Evolutionary conservation across 2,797 vertebrate genomes (phyloP).

Genomic region (Coilia nasus): DNA sequence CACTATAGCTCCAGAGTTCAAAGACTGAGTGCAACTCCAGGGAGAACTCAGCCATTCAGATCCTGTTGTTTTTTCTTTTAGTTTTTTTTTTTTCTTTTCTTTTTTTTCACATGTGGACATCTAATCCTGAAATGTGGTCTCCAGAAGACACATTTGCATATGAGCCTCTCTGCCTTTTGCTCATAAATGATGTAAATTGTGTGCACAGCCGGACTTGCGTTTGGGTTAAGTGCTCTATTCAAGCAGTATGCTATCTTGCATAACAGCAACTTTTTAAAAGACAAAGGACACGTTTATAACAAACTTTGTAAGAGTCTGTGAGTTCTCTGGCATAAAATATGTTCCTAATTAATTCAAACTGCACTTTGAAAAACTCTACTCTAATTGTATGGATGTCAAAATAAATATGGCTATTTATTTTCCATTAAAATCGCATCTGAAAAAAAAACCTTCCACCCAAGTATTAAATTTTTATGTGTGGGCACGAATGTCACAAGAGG

Average conservation of each 20-base stretch:
- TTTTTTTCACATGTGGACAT: slow-evolving; percentile 20
- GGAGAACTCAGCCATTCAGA: slow-evolving; percentile 41
- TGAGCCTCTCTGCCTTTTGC: slow-evolving; percentile 18
- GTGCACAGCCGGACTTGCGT: not conserved
- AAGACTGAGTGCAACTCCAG: slow-evolving; percentile 53
- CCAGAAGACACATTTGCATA: slow-evolving; percentile 22
- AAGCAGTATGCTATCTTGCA: not conserved
- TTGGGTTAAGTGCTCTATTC: not conserved
- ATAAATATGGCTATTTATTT: not conserved
- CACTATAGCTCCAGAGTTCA: slow-evolving; percentile 65
- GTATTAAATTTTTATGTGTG: not conserved
- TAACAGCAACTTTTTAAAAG: not conserved
- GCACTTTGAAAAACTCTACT: not conserved
- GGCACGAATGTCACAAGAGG: not conserved
- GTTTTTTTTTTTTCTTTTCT: not conserved
- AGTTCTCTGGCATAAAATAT: not conserved
- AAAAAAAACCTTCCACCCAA: not conserved
- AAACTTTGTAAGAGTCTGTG: not conserved
- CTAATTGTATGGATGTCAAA: not conserved
- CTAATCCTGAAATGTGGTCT: slow-evolving; percentile 17
- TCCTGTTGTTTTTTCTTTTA: slow-evolving; percentile 34
- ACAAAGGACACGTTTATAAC: not conserved
- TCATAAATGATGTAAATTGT: slow-evolving; percentile 8
- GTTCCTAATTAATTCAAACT: not conserved
- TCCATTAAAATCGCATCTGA: not conserved